Percentiles rank a stretch among this genome's conserved stretches.
Evolutionary conservation across 2,113 vertebrate species (phyloP).

Genomic region (Cricetomys ansorgei): DNA sequence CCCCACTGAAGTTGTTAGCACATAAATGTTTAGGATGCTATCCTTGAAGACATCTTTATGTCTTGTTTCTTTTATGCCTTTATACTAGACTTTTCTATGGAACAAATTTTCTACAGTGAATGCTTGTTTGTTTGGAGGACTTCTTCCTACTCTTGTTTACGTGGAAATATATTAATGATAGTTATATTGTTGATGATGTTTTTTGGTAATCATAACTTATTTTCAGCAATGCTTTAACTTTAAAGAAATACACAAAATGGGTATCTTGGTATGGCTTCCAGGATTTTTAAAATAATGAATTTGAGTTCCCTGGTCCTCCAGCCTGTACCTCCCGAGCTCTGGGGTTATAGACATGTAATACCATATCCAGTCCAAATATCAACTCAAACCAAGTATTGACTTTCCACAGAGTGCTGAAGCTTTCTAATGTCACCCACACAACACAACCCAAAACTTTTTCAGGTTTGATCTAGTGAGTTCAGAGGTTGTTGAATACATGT

Average conservation of each 20-base stretch:
- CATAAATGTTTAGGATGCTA: neutral
- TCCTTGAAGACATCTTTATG: neutral
- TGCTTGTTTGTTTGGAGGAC: neutral
- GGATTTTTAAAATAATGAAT: neutral
- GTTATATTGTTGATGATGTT: neutral
- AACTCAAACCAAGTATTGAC: neutral
- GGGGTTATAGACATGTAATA: neutral
- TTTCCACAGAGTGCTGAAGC: neutral
- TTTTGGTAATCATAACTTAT: neutral
- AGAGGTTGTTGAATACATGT: neutral
- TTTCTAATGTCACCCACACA: neutral
- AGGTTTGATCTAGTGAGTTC: neutral
- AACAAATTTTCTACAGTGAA: neutral
- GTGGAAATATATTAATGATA: neutral
- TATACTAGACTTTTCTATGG: neutral
- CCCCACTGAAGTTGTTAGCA: neutral
- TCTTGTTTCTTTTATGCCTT: neutral
- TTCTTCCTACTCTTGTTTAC: neutral
- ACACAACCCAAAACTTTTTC: too few species aligned
- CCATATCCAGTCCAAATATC: neutral
- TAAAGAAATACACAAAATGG: neutral
- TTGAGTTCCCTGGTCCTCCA: neutral
- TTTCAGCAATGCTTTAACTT: neutral
- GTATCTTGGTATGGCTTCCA: neutral
- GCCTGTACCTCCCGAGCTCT: neutral